These are phyloP conservation scores for Scaptomyza tumidula DNA, from an alignment of 2,888 invertebrate genomes.

Conservation along the genomic window DNA sequence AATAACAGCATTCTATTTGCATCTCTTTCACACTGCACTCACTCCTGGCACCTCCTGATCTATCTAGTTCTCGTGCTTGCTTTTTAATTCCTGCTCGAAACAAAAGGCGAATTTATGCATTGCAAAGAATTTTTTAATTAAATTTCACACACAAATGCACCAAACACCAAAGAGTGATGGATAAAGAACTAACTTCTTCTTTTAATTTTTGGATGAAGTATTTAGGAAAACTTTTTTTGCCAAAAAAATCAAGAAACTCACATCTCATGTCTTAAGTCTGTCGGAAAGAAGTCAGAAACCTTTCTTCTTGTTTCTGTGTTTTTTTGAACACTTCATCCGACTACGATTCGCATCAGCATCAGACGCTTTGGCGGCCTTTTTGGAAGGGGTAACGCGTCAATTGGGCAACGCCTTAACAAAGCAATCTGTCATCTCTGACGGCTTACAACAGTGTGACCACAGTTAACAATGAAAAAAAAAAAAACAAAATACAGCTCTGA, in stretches of 20 bases:
- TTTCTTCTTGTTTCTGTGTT: neutral
- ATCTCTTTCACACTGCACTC: slow-evolving; percentile 3
- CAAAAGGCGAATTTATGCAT: slow-evolving; percentile 77
- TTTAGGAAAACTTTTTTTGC: slow-evolving; percentile 21
- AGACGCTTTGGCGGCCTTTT: slow-evolving; percentile 15
- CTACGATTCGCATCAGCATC: slow-evolving; percentile 35
- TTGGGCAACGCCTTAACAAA: slow-evolving; percentile 55
- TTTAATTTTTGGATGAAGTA: slow-evolving; percentile 1
- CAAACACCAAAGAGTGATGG: slow-evolving; percentile 13
- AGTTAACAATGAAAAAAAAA: slow-evolving; percentile 1
- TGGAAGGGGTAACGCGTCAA: slow-evolving; percentile 26
- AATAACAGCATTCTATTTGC: slow-evolving; percentile 44
- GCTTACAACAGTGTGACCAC: slow-evolving; percentile 63
- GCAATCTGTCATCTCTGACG: slow-evolving; percentile 76
- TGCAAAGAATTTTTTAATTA: slow-evolving; percentile 76
- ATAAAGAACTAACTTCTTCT: slow-evolving; percentile 25
- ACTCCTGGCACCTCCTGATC: neutral
- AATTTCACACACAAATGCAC: slow-evolving; percentile 69
- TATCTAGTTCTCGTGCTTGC: neutral
- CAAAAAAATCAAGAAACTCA: slow-evolving; percentile 42
- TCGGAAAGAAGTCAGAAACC: slow-evolving; percentile 38
- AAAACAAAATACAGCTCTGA: slow-evolving; percentile 7
- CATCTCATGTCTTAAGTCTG: slow-evolving; percentile 43
- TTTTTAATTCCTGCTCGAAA: slow-evolving; percentile 19
- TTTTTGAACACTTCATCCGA: slow-evolving; percentile 57